These are phyloP conservation scores for Dinocampus coccinellae DNA, from an alignment of 2,888 invertebrate species.

Conservation along the genomic window DNA sequence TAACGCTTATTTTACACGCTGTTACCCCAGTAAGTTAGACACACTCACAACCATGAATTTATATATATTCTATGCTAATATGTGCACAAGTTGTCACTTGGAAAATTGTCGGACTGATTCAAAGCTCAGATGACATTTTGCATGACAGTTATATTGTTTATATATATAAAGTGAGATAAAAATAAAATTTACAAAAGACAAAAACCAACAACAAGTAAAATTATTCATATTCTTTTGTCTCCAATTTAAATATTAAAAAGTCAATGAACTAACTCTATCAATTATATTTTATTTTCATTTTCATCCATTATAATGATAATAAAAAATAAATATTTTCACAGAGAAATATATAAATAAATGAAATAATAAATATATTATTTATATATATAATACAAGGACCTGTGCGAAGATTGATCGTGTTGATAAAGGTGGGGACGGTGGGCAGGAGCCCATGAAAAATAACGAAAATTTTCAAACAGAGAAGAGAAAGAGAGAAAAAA, in stretches of 20 bases:
- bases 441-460: conserved; percentile 65
- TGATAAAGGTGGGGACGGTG: conserved; percentile 55
- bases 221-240: not conserved
- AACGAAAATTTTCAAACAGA: conserved; percentile 63
- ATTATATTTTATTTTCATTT: not conserved
- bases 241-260: too few relatives aligned
- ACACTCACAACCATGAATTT: conserved; percentile 63
- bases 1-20: conserved; percentile 70
- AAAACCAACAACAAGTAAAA: not conserved
- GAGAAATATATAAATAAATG: not conserved
- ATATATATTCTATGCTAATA: conserved; percentile 38
- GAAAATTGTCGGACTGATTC: not conserved
- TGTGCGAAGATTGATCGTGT: conserved; percentile 54
- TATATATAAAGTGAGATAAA: not conserved
- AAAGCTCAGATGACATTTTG: not conserved
- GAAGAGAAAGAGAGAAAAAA: not conserved
- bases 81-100: conserved; percentile 1
- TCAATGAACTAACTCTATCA: not conserved
- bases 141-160: not conserved
- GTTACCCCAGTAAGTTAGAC: conserved; percentile 68
- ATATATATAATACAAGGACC: not conserved
- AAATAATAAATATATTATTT: not conserved
- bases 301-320: not conserved
- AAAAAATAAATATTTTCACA: not conserved
- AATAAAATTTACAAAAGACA: not conserved